phyloP scores from a whole-genome alignment of 2,888 invertebrate genomes.

The Philonicus albiceps region DNA sequence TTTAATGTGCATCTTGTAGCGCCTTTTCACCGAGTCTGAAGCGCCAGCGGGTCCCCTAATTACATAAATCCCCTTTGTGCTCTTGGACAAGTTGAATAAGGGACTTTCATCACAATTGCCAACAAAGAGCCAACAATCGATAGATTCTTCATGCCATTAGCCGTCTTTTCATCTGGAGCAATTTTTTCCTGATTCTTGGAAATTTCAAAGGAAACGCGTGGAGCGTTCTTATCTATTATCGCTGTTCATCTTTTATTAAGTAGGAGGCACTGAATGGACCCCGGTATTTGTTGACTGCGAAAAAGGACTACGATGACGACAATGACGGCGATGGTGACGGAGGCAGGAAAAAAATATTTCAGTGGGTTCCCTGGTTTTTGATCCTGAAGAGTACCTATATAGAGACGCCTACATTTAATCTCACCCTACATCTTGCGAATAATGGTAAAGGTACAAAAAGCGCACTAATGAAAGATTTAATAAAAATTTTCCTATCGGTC shows the following conservation, averaged over 20 bases:
- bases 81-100: not conserved
- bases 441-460: constrained; percentile 2
- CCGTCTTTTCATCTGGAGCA: constrained; percentile 5
- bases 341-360: not conserved
- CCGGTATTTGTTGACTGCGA: not conserved
- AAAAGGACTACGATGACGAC: not conserved
- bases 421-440: not conserved
- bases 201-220: constrained; percentile 16
- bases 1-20: not conserved
- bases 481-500: not conserved
- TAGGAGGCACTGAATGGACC: not conserved
- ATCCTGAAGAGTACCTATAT: not conserved
- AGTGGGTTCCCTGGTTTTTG: not conserved
- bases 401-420: not conserved
- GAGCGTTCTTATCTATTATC: constrained; percentile 24
- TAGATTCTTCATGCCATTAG: constrained; percentile 14
- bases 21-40: not conserved
- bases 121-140: constrained; percentile 15
- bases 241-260: constrained; percentile 22
- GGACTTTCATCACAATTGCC: not conserved
- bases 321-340: not conserved
- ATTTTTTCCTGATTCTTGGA: not conserved
- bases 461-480: not conserved
- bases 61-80: not conserved
- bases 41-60: not conserved